Evolutionary conservation across 2,888 invertebrate species (phyloP), one percentile per base, ranked within the genome.

Genomic region (Amorpha juglandis): DNA sequence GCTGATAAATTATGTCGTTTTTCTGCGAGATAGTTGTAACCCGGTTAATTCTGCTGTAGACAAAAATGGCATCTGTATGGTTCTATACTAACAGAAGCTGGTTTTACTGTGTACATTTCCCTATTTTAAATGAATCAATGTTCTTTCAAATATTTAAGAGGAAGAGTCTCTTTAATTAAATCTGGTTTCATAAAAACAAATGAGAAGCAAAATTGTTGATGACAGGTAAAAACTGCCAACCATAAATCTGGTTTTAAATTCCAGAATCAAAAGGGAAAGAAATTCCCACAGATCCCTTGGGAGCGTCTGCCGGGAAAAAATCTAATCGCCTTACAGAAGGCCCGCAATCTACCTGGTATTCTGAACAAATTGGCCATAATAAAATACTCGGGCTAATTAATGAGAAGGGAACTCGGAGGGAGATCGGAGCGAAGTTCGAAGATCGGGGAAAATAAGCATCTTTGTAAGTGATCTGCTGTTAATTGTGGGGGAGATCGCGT

Each of bases 321-420:
- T 38, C 84, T 85, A 88, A 88, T 86, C 81, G 82, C 77, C 77
- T 75, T 71, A 73, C 70, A 66, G 71, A 71, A 77, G 77, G 76
- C 79, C 74, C 71, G 80, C 86, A 83, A 86, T 88, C 87, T 82
- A 78, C 76, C 91, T 90, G 91, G 91, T 91, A 91, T 89, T 87
- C 77, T 80, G 80, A 79, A 90, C 91, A 91, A 91, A 91, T 91
- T 91, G 91, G 84, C 86, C 83, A 84, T 88, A 89, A 91, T 91
- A 90, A 91, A 91, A 90, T 89, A 89, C 88, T 88, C 83, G 77
- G 81, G 84, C 85, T 89, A 90, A 91, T 91, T 91, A 91, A 90
- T 87, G 90, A 85, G 83, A 19, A 19, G 50, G 50, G 50, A 45
- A 38, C 35, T 53, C 33, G 33, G n/a, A 52, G 52, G 52, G 53